Evolutionary conservation across 2,888 invertebrate species (phyloP), one percentile per base, ranked within the genome.

Genomic region (Odontocolon sp.): DNA sequence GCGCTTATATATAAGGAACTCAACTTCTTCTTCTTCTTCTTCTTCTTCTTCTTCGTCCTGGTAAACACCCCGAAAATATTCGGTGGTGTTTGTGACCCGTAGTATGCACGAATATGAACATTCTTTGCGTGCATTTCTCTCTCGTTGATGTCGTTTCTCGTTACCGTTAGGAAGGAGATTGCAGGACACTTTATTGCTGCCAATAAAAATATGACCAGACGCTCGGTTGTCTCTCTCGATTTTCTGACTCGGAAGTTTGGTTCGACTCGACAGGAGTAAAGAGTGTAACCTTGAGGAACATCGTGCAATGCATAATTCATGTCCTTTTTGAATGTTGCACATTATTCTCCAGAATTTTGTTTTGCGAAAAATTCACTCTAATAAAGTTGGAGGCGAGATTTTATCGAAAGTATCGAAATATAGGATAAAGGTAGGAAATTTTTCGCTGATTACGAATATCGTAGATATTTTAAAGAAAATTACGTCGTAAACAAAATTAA

Each of bases 131-230:
- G 36, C 63, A 21, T 56, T 38, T 21, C 52, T 64, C 64, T 47
- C 11, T 38, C 6, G 14, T n/a, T 16, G 9, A 50, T 38, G 56
- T 59, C 47, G 68, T 72, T 69, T 80, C 38, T 14, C 61, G 71
- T 79, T 79, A 82, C 81, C 79, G 80, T 83, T 80, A 80, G 69
- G 38, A 78, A 31, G 57, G 42, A 71, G 59, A 84, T 82, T 73
- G 81, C 77, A 75, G 71, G 42, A 57, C n/a, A 67, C 54, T 84
- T 85, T 85, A 85, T 81, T 83, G 80, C 83, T 69, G 38, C 66
- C 80, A 83, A 83, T 84, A 84, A 84, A 84, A 67, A 78, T 76
- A 67, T 70, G 72, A 79, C 76, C 78, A 69, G 38, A 28, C 36
- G 31, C 50, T 26, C 23, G 23, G 16, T 36, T 61, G 68, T 68